Base-by-base conservation (phyloP, 2,113 vertebrate species). In the Muntiacus muntjak region DNA sequence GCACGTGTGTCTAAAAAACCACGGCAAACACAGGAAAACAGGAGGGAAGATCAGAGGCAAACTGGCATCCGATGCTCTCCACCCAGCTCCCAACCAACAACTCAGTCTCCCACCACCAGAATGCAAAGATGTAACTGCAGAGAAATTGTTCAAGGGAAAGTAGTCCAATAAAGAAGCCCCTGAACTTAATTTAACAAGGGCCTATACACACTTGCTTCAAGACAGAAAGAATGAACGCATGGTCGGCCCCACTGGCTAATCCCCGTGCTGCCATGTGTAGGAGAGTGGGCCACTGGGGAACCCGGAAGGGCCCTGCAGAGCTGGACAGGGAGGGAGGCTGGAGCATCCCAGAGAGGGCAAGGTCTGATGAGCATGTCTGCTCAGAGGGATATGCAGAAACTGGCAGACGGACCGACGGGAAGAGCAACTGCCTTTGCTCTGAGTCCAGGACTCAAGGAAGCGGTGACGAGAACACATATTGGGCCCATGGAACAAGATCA, bases 1-100 rank as follows among this genome's bases (percentile, higher is more conserved):
- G 99, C 98, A 98, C 97, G 98, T 99, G 99, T 7, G 88, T 97
- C 98, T 98, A 97, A 74, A 98, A 98, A 97, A 98, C 86, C 86
- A 97, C 0, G 1, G 91, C 76, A 93, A 74, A 60, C 0, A 57
- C 8, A 57, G 8, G 76, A 79, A 97, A 50, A 97, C 96, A 96
- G 97, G 15, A 50, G 40, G 71, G 28, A 71, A 67, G 5, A 52
- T 26, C 64, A 90, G 58, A 50, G 33, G 78, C 33, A 17, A 40
- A 58, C 9, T 7, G 64, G 85, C 21, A 1, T 1, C 6, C 3
- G 64, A 33, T 1, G 0, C 0, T 12, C 36, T 8, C 60, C 0
- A 2, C 15, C 83, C 50, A 13, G 4, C 55, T 26, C 82, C 64
- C 82, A 33, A 50, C n/a, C 21, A 13, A 9, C 7, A 30, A 3